phyloP scores from a whole-genome alignment of 2,797 vertebrate species.

The Psittacula derbiana region DNA sequence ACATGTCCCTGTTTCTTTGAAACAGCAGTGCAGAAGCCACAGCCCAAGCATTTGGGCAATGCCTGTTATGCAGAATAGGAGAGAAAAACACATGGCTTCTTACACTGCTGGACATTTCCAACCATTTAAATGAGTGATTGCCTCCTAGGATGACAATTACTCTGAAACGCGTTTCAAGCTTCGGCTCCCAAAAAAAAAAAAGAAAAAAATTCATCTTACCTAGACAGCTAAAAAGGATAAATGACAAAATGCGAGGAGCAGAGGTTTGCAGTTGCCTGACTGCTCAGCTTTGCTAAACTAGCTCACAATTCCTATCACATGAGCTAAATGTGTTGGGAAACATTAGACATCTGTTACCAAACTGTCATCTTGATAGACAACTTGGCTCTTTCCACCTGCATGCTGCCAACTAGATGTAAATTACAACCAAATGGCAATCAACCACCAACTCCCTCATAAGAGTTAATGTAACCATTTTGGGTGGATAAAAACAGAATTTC shows the following conservation, averaged over 20 bases:
- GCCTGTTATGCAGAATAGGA: background rate
- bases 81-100: background rate
- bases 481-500: background rate
- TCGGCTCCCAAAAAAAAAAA: background rate
- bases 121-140: background rate
- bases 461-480: background rate
- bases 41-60: background rate
- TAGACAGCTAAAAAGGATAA: background rate
- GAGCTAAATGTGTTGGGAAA: conserved; percentile 34
- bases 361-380: conserved; percentile 30
- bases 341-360: conserved; percentile 64
- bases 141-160: background rate
- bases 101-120: background rate
- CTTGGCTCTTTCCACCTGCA: conserved; percentile 32
- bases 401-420: conserved; percentile 11
- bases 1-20: background rate
- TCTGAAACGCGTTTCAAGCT: background rate
- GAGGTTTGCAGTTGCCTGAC: conserved; percentile 21
- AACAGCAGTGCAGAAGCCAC: background rate
- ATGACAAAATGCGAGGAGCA: background rate
- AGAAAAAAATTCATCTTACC: background rate
- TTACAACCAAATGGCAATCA: conserved; percentile 4
- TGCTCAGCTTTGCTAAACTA: conserved; percentile 29
- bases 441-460: background rate
- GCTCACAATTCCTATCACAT: background rate